Conservation (phyloP, 2,113 vertebrate species). For the Leucopsar rothschildi region DNA sequence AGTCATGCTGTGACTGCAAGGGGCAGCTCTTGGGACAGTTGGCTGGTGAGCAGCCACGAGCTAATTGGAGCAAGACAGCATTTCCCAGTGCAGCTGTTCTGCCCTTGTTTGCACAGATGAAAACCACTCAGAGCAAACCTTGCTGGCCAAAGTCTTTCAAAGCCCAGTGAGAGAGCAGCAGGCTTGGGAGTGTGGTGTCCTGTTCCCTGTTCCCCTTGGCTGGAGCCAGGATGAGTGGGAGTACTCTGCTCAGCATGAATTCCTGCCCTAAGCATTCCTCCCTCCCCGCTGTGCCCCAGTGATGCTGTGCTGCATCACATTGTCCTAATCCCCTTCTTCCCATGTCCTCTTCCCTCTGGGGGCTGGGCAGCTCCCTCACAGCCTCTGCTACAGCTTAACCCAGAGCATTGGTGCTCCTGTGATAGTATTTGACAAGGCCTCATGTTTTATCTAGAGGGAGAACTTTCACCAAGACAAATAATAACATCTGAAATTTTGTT, state of each 20-base stretch:
- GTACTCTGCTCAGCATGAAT: not conserved
- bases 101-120: not conserved
- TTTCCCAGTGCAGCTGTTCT: not conserved
- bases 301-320: not conserved
- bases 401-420: not conserved
- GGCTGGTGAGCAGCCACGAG: not conserved
- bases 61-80: not conserved
- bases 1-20: not conserved
- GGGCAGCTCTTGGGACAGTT: not conserved
- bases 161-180: not conserved
- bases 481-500: not conserved
- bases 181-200: not conserved
- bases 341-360: not conserved
- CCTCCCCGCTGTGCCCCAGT: not conserved
- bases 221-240: not conserved
- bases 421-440: not conserved
- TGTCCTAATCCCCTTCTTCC: not conserved
- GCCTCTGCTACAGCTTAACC: not conserved
- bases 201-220: not conserved
- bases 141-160: not conserved
- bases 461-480: not conserved
- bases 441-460: not conserved
- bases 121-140: not conserved
- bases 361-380: not conserved
- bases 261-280: conserved; percentile 6